Evolutionary conservation across 37 sponge, comb jelly and placozoan species (phyloP).

Genomic region (Haliclona indistincta): DNA sequence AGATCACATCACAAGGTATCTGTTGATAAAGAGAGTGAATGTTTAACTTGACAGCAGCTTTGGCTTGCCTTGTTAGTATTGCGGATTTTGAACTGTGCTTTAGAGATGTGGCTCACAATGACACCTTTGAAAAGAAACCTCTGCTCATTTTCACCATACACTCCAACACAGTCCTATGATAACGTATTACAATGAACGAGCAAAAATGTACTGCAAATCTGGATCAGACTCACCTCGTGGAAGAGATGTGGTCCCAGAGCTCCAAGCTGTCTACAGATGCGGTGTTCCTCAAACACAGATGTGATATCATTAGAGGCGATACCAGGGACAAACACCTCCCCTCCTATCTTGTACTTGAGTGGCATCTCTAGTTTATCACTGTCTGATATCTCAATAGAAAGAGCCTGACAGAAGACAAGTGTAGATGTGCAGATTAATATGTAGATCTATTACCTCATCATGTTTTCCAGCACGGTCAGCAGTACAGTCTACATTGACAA

Average conservation of each 20-base stretch:
- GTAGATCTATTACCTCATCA: constrained; percentile 65
- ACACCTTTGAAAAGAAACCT: constrained; percentile 91
- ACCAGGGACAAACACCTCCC: constrained; percentile 87
- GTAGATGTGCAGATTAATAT: neutral
- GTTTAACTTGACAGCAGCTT: neutral
- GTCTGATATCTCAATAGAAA: constrained; percentile 91
- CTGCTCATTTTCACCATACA: constrained; percentile 88
- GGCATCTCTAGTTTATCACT: constrained; percentile 39
- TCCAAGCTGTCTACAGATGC: constrained; percentile 81
- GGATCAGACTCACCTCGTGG: constrained; percentile 21
- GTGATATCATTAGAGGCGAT: constrained; percentile 74
- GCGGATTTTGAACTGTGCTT: constrained; percentile 86
- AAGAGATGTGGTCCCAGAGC: constrained; percentile 60
- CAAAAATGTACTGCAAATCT: neutral
- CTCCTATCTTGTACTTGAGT: constrained; percentile 77
- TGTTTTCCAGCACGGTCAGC: constrained; percentile 76
- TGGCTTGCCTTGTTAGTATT: constrained; percentile 82
- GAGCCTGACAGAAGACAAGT: constrained; percentile 23
- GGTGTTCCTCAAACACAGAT: constrained; percentile 95
- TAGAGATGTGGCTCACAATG: constrained; percentile 81
- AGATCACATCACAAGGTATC: constrained; percentile 89
- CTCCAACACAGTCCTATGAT: constrained; percentile 79
- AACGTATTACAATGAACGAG: constrained; percentile 4
- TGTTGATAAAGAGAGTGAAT: neutral
- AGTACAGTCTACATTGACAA: constrained; percentile 88